Conservation (phyloP, 1,140 invertebrate genomes). For the Procambarus virginalis region DNA sequence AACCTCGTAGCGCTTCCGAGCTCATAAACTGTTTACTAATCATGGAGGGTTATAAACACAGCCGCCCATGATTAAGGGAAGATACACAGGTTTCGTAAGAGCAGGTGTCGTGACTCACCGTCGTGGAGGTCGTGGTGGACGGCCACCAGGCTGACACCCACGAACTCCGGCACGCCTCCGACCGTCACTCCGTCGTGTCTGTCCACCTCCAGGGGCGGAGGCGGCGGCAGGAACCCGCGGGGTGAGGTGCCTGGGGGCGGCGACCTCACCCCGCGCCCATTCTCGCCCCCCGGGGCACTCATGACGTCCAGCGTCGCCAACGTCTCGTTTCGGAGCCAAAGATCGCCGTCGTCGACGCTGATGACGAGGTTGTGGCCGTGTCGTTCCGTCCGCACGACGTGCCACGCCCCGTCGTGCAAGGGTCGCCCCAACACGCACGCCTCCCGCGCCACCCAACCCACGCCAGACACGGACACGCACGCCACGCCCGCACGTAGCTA, state of each 20-base stretch:
- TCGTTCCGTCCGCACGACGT: conserved; percentile 86
- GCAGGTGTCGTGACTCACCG: background rate
- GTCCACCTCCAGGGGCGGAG: conserved; percentile 7
- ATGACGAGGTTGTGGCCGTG: conserved; percentile 78
- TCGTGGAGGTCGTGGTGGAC: conserved; percentile 26
- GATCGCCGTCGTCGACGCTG: conserved; percentile 42
- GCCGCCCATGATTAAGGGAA: no score
- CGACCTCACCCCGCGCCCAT: background rate
- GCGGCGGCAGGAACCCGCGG: background rate
- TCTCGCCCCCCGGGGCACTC: background rate
- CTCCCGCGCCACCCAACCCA: conserved; percentile 4
- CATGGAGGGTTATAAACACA: no score
- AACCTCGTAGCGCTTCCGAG: no score
- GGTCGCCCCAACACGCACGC: conserved; percentile 71
- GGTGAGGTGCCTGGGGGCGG: background rate
- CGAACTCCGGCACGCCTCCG: conserved; percentile 39
- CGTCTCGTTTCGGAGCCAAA: conserved; percentile 22
- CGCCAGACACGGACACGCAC: conserved; percentile 15
- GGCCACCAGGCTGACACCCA: background rate
- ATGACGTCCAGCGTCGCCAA: background rate
- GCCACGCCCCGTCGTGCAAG: conserved; percentile 97
- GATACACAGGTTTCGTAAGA: no score
- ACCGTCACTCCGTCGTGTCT: conserved; percentile 22
- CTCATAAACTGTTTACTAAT: no score
- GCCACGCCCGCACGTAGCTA: conserved; percentile 34